phyloP scores from a whole-genome alignment of 2,888 invertebrate genomes.

The Synanthedon tipuliformis region DNA sequence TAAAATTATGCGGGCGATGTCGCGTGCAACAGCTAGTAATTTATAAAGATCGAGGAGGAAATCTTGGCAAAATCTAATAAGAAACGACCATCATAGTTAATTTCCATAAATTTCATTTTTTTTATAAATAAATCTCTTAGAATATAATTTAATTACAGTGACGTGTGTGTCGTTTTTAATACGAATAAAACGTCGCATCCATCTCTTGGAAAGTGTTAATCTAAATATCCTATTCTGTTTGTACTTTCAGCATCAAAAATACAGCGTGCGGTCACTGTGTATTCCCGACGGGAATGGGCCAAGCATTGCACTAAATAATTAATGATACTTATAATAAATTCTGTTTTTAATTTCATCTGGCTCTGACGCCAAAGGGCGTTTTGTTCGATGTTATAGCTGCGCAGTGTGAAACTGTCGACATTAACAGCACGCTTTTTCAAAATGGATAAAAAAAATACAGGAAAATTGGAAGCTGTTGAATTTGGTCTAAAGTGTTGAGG shows the following conservation, averaged over 20 bases:
- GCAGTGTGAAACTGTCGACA: background rate
- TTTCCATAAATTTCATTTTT: too few relatives aligned
- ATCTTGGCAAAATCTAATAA: too few relatives aligned
- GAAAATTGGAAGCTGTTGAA: too few relatives aligned
- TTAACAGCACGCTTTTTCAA: too few relatives aligned
- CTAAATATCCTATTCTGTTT: constrained; percentile 61
- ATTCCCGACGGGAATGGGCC: constrained; percentile 18
- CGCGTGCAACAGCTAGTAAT: too few relatives aligned
- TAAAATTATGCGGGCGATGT: too few relatives aligned
- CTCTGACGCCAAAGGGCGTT: constrained; percentile 25
- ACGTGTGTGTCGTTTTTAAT: background rate
- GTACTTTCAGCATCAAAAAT: constrained; percentile 48
- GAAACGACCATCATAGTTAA: too few relatives aligned
- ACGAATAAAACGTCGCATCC: constrained; percentile 9
- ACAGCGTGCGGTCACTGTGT: constrained; percentile 37
- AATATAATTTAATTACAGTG: too few relatives aligned
- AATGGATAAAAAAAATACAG: too few relatives aligned
- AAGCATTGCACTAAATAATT: constrained; percentile 57
- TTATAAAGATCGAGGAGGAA: too few relatives aligned
- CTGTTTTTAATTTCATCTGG: constrained; percentile 61
- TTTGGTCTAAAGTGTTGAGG: too few relatives aligned
- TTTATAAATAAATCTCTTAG: too few relatives aligned
- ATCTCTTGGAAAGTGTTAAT: constrained; percentile 40
- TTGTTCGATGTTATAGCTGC: background rate
- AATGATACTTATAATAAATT: constrained; percentile 62